Conservation (phyloP, 2,113 vertebrate species). For the Chloebia gouldiae region DNA sequence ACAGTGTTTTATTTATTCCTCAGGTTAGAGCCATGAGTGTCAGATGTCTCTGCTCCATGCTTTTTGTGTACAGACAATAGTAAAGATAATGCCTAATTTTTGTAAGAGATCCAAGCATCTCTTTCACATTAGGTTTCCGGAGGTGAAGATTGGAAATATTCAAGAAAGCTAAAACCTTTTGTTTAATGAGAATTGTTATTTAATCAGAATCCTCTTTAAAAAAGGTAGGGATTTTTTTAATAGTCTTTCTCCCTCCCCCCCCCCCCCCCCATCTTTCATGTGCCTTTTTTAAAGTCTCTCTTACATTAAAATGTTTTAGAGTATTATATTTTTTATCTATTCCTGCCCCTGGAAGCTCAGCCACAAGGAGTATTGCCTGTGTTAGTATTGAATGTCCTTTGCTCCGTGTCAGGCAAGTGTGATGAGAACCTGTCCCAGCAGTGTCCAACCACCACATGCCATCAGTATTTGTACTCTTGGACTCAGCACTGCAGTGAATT, state of each 20-base stretch:
- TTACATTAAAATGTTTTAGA: background rate
- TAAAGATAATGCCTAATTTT: background rate
- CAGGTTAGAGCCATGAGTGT: background rate
- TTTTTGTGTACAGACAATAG: background rate
- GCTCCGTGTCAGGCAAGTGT: accelerated
- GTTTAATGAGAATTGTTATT: background rate
- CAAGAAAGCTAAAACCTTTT: background rate
- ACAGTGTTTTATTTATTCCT: background rate
- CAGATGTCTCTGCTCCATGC: background rate
- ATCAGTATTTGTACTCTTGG: background rate
- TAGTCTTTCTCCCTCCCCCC: background rate
- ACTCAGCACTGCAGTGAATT: background rate
- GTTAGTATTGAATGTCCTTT: accelerated
- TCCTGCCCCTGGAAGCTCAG: background rate
- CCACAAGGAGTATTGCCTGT: accelerated
- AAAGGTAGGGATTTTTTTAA: background rate
- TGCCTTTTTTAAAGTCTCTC: background rate
- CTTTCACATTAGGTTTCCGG: background rate
- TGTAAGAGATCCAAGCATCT: background rate
- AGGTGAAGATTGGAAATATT: background rate
- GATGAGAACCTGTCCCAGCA: background rate
- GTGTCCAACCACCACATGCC: accelerated
- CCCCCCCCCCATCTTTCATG: background rate
- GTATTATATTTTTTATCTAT: background rate
- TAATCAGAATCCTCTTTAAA: background rate